phyloP scores from a whole-genome alignment of 2,888 invertebrate species.

The Leptopilina syphax region DNA sequence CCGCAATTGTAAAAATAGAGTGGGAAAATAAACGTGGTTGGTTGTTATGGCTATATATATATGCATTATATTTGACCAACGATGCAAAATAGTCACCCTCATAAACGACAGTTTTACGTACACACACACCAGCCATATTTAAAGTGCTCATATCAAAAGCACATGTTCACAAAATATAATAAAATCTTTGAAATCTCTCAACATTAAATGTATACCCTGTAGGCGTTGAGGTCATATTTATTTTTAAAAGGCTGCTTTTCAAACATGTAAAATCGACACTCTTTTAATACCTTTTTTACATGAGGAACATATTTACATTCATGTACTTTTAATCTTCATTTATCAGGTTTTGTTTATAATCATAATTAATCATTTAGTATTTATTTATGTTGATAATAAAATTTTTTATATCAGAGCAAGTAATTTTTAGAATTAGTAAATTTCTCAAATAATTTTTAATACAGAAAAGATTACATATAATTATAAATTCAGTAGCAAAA shows the following conservation, averaged over 20 bases:
- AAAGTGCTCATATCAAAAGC: neutral
- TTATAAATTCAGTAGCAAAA: too few species aligned
- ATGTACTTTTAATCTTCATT: too few species aligned
- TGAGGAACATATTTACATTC: too few species aligned
- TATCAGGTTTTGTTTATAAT: too few species aligned
- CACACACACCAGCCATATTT: neutral
- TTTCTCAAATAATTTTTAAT: too few species aligned
- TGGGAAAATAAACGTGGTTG: too few species aligned
- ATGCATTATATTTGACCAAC: slow-evolving; percentile 9
- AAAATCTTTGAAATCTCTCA: slow-evolving; percentile 2
- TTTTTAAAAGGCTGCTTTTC: neutral
- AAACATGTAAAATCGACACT: neutral
- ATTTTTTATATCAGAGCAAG: too few species aligned
- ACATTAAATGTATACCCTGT: neutral
- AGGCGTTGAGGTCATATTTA: neutral
- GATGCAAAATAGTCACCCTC: slow-evolving; percentile 11
- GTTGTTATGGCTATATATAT: too few species aligned
- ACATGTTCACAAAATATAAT: neutral
- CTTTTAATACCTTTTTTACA: neutral
- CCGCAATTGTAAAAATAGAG: too few species aligned
- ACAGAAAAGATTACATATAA: too few species aligned
- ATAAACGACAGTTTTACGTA: neutral
- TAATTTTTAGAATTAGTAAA: too few species aligned
- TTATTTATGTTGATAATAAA: neutral
- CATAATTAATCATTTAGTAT: too few species aligned